These are phyloP conservation scores for Selene dorsalis DNA, from an alignment of 2,797 vertebrate species.

Conservation along the genomic window DNA sequence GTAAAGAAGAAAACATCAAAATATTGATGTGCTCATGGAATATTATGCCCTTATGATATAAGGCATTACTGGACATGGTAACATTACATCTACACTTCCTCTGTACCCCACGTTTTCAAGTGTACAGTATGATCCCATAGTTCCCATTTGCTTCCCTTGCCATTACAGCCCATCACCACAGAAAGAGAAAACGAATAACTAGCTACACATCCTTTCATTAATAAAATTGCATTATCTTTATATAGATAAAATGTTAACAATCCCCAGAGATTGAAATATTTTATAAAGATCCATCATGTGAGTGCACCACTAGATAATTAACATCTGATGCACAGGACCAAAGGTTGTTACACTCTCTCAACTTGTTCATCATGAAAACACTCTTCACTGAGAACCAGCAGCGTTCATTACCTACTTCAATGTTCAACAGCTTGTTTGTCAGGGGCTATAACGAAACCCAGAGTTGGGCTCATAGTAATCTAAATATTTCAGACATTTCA, in stretches of 20 bases:
- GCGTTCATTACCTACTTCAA: constrained; percentile 41
- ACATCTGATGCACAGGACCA: constrained; percentile 66
- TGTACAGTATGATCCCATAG: constrained; percentile 74
- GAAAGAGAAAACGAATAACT: constrained; percentile 66
- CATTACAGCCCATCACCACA: constrained; percentile 65
- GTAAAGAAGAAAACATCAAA: constrained; percentile 68
- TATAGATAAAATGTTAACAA: constrained; percentile 85
- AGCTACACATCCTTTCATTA: constrained; percentile 72
- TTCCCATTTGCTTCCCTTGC: constrained; percentile 66
- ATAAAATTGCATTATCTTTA: constrained; percentile 83
- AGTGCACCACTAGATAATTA: constrained; percentile 64
- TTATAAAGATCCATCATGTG: constrained; percentile 67
- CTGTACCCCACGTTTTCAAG: constrained; percentile 49
- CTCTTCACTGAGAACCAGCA: constrained; percentile 41
- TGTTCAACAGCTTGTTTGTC: constrained; percentile 52
- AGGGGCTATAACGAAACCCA: constrained; percentile 62
- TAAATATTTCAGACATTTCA: constrained; percentile 58
- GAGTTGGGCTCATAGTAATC: constrained; percentile 56
- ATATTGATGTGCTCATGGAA: constrained; percentile 74
- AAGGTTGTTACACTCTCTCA: constrained; percentile 60
- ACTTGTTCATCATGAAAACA: constrained; percentile 65
- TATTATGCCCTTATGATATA: constrained; percentile 69
- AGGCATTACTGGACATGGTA: constrained; percentile 72
- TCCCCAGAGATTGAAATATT: constrained; percentile 81
- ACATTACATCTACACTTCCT: constrained; percentile 64